These are phyloP conservation scores for Lethenteron reissneri DNA, from an alignment of 2,113 vertebrate genomes.

Conservation along the genomic window DNA sequence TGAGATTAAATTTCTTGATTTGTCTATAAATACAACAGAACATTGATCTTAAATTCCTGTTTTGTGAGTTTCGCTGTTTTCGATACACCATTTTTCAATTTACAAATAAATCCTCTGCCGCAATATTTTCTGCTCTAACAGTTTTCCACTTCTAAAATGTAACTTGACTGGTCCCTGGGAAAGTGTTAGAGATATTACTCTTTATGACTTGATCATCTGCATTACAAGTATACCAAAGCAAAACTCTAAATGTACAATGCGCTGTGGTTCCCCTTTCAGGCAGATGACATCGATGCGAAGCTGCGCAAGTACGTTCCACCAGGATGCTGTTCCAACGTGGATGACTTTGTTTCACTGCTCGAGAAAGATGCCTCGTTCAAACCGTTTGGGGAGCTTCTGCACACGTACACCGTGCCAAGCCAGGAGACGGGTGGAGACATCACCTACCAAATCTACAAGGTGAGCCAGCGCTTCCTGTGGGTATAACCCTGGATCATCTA, in stretches of 20 bases:
- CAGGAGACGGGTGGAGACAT: slow-evolving; percentile 62
- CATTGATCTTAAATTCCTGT: too few species aligned
- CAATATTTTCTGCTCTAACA: too few species aligned
- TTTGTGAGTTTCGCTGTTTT: too few species aligned
- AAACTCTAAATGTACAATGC: neutral
- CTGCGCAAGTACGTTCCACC: slow-evolving; percentile 66
- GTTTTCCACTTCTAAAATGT: too few species aligned
- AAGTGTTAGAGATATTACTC: too few species aligned
- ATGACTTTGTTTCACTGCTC: slow-evolving; percentile 68
- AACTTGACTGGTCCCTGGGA: too few species aligned
- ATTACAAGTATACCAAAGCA: too few species aligned
- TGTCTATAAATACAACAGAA: too few species aligned
- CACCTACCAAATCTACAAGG: slow-evolving; percentile 76
- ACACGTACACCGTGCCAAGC: slow-evolving; percentile 57
- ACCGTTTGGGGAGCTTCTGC: slow-evolving; percentile 62
- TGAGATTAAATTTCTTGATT: too few species aligned
- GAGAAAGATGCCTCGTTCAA: slow-evolving; percentile 90
- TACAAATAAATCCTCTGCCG: too few species aligned
- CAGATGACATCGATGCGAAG: slow-evolving; percentile 77
- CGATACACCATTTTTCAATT: too few species aligned
- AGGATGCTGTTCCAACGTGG: slow-evolving; percentile 62
- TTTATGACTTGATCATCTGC: too few species aligned
- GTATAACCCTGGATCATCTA: neutral
- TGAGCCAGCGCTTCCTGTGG: slow-evolving; percentile 17
- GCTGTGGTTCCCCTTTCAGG: slow-evolving; percentile 20